Conservation (phyloP, 1,140 invertebrate species). For the Aphelenchoides besseyi region DNA sequence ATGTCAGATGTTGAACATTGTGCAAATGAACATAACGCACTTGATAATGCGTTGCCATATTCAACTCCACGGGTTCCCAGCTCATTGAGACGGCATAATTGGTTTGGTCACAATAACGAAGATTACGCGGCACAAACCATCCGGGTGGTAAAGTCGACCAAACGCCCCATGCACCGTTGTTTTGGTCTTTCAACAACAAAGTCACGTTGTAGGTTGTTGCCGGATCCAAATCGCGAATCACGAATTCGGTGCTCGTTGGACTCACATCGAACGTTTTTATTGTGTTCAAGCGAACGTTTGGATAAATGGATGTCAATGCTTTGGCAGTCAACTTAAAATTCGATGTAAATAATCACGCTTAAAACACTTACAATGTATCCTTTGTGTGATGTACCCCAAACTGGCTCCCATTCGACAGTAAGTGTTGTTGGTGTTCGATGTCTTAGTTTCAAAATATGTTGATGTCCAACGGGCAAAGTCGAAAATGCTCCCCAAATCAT, state of each 20-base stretch:
- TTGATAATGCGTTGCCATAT: constrained; percentile 59
- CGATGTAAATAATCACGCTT: constrained; percentile 28
- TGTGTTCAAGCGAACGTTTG: constrained; percentile 42
- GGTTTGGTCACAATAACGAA: constrained; percentile 60
- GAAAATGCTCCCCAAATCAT: constrained; percentile 61
- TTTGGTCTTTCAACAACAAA: constrained; percentile 55
- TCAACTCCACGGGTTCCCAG: constrained; percentile 59
- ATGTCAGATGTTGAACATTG: constrained; percentile 45
- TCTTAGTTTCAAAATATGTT: constrained; percentile 56
- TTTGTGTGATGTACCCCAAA: constrained; percentile 58
- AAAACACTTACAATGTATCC: constrained; percentile 54
- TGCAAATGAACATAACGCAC: constrained; percentile 56
- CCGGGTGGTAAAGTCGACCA: constrained; percentile 61
- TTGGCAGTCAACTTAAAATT: constrained; percentile 56
- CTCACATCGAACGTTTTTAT: constrained; percentile 57
- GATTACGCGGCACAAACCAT: constrained; percentile 60
- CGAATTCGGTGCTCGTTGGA: constrained; percentile 51
- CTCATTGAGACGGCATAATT: constrained; percentile 57
- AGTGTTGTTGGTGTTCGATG: constrained; percentile 61
- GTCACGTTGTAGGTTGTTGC: constrained; percentile 62
- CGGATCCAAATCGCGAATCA: constrained; percentile 55
- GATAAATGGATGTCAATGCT: constrained; percentile 54
- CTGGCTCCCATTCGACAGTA: constrained; percentile 61
- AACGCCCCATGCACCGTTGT: constrained; percentile 59
- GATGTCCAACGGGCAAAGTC: constrained; percentile 54